Evolutionary conservation across 2,797 vertebrate species (phyloP), one percentile per base, ranked within the genome.

Genomic region (Silurus aristotelis): DNA sequence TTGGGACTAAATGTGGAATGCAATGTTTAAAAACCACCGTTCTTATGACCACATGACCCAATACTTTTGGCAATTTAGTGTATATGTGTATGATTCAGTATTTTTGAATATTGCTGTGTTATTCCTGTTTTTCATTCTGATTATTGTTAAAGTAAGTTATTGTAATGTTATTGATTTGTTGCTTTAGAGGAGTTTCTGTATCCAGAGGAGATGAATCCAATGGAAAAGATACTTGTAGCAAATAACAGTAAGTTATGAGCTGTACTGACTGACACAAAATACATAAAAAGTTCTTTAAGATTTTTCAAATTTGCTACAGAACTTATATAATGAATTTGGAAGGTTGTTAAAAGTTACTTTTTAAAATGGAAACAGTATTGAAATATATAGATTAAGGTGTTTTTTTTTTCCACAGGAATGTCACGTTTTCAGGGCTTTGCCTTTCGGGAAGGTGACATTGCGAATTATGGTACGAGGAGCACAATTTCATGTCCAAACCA

Each of bases 401-500:
- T 31, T 5, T 56, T 77, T 77, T 10, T 6, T 85, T 7, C 1
- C 7, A 17, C 79, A 88, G 88, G 48, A 5, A 14, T 87, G 43
- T 66, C 85, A 19, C 64, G 79, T 58, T 58, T 83, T 22, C 25
- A 48, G n/a, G 81, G 86, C 10, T 75, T 94, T 60, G 84, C 89
- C 4, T 85, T 96, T 71, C 92, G 79, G 83, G 96, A 97, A 2
- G 96, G 96, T 68, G 96, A 97, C 87, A 96, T 97, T 56, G 94
- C 92, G 68, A 93, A 81, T 58, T 92, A 84, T 7, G 92, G 89
- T 8, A 17, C 90, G 15, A 93, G 93, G 72, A 97, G 96, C 81
- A 94, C 95, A 75, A 95, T 96, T 75, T 91, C 88, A 71, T 97
- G 96, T 79, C 89, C 93, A 0, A 91, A 87, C 14, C 95, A 95